Conservation (phyloP, 2,888 invertebrate genomes). For the Thysanoteuthis rhombus region DNA sequence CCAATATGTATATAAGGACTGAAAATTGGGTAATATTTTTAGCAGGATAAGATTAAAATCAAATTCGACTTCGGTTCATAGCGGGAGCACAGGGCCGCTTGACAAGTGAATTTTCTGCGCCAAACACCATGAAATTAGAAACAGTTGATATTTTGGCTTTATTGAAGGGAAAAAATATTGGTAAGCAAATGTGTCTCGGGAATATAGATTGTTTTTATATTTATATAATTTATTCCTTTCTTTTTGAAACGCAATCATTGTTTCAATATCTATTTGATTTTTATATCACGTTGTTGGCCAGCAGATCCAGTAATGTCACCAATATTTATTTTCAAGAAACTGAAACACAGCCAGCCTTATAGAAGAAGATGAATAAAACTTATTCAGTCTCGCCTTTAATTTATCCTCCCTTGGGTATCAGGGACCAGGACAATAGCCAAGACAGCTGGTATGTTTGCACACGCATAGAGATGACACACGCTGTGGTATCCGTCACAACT, state of each 20-base stretch:
- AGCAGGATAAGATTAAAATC: background rate
- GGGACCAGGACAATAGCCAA: too few relatives aligned
- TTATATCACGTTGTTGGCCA: background rate
- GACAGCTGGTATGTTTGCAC: too few relatives aligned
- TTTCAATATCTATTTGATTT: background rate
- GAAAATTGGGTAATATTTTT: background rate
- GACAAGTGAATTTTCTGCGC: background rate
- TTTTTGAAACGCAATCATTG: too few relatives aligned
- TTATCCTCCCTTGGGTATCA: too few relatives aligned
- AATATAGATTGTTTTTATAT: background rate
- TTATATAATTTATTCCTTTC: background rate
- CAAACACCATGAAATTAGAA: background rate
- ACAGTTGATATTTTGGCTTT: background rate
- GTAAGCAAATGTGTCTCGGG: background rate
- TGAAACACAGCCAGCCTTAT: too few relatives aligned
- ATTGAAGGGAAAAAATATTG: background rate
- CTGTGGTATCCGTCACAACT: too few relatives aligned
- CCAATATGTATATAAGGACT: too few relatives aligned
- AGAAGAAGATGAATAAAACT: too few relatives aligned
- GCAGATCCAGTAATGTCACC: too few relatives aligned
- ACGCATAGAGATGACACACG: too few relatives aligned
- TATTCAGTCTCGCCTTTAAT: too few relatives aligned
- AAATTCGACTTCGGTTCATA: background rate
- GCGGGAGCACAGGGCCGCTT: background rate
- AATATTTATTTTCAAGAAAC: too few relatives aligned